phyloP scores from a whole-genome alignment of 2,113 vertebrate species.

The Indri indri region DNA sequence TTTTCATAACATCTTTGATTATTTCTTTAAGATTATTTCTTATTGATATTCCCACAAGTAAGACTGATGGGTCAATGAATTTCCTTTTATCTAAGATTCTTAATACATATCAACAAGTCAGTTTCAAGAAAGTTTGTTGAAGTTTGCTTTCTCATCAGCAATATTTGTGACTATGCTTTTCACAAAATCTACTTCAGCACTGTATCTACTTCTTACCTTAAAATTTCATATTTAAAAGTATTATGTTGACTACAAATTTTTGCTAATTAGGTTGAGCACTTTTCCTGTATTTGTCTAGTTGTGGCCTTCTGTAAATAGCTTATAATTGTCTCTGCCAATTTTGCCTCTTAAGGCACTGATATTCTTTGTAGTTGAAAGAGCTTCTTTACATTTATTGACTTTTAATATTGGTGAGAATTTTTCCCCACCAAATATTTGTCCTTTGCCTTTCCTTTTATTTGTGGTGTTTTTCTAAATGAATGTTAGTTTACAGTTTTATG shows the following conservation, averaged over 20 bases:
- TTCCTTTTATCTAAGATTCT: not conserved
- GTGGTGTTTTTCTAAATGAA: not conserved
- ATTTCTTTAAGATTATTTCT: not conserved
- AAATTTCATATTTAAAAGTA: constrained; percentile 18
- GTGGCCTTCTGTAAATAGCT: not conserved
- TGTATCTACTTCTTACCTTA: not conserved
- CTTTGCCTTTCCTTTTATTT: constrained; percentile 15
- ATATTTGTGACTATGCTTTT: not conserved
- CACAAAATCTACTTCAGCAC: not conserved
- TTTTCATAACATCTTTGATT: not conserved
- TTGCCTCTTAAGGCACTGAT: not conserved
- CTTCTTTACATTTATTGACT: not conserved
- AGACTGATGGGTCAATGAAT: not conserved
- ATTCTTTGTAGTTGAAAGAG: not conserved
- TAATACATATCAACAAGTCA: not conserved
- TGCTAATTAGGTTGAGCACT: not conserved
- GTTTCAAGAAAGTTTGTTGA: not conserved
- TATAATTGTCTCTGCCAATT: not conserved
- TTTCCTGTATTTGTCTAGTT: not conserved
- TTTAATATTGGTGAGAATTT: not conserved
- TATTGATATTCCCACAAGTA: not conserved
- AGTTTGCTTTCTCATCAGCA: not conserved
- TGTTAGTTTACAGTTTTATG: not conserved
- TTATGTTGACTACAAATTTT: not conserved
- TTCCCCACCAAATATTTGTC: not conserved